Conservation (phyloP, 2,888 invertebrate species). For the Drosophila flavopinicola region DNA sequence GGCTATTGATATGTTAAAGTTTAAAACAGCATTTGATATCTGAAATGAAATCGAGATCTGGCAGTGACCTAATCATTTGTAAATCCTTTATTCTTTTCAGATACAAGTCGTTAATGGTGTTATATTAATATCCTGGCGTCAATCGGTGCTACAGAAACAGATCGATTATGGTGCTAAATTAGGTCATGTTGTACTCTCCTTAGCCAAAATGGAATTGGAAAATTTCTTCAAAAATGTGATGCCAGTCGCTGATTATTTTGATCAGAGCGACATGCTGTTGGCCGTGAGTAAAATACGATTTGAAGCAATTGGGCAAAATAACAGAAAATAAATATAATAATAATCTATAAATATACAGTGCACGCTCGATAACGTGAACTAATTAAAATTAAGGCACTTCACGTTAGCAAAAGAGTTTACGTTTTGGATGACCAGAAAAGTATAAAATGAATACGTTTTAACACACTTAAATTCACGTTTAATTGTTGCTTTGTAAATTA, state of each 20-base stretch:
- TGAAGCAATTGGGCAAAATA: background rate
- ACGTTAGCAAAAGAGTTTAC: too few relatives aligned
- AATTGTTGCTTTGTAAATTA: too few relatives aligned
- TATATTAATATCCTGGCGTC: slow-evolving; percentile 93
- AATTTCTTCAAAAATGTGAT: slow-evolving; percentile 95
- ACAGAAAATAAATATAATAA: too few relatives aligned
- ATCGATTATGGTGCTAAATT: slow-evolving; percentile 95
- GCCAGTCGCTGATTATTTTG: slow-evolving; percentile 96
- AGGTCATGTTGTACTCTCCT: slow-evolving; percentile 91
- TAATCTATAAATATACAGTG: too few relatives aligned
- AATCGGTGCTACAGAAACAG: slow-evolving; percentile 93
- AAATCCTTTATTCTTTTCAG: slow-evolving; percentile 84
- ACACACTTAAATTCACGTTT: too few relatives aligned
- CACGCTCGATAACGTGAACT: too few relatives aligned
- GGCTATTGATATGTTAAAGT: too few relatives aligned
- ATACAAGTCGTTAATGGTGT: slow-evolving; percentile 95
- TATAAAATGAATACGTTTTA: too few relatives aligned
- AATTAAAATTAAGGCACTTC: too few relatives aligned
- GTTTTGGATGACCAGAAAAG: too few relatives aligned
- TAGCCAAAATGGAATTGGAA: slow-evolving; percentile 94
- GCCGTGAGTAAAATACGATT: slow-evolving; percentile 85
- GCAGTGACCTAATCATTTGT: background rate
- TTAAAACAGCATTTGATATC: too few relatives aligned
- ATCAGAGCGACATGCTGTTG: slow-evolving; percentile 91
- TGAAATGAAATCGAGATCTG: too few relatives aligned